Percentiles rank a stretch among this genome's conserved stretches.
Evolutionary conservation across 2,113 vertebrate species (phyloP).

Genomic region (Anser cygnoides): DNA sequence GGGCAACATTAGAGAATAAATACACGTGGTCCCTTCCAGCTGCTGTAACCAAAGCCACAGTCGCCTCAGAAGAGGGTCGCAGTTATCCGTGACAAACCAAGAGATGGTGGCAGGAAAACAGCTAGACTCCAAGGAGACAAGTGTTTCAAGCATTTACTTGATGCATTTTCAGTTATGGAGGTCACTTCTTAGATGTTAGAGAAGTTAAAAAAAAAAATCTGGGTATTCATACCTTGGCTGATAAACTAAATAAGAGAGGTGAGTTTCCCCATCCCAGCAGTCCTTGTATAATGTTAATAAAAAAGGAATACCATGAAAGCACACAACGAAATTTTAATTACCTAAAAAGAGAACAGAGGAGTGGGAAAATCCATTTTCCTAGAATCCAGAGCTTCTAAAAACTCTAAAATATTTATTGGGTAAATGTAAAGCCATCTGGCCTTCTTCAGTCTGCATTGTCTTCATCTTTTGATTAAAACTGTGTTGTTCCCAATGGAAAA

Average conservation of each 20-base stretch:
- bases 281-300: background rate
- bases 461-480: background rate
- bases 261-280: background rate
- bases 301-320: background rate
- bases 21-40: background rate
- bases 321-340: background rate
- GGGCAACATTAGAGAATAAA: background rate
- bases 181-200: background rate
- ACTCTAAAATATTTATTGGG: background rate
- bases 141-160: background rate
- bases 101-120: background rate
- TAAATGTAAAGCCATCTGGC: background rate
- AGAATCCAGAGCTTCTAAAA: background rate
- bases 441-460: background rate
- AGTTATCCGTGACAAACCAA: background rate
- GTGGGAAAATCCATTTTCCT: background rate
- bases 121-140: background rate
- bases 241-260: background rate
- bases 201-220: background rate
- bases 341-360: background rate
- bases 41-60: background rate
- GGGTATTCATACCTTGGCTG: background rate
- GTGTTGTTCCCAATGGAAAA: background rate
- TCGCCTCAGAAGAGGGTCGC: accelerated
- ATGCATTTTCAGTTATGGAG: background rate